Percentiles rank a stretch among this genome's conserved stretches.
These are phyloP conservation scores for Zelleria hepariella DNA, from an alignment of 2,888 invertebrate species.

Conservation along the genomic window DNA sequence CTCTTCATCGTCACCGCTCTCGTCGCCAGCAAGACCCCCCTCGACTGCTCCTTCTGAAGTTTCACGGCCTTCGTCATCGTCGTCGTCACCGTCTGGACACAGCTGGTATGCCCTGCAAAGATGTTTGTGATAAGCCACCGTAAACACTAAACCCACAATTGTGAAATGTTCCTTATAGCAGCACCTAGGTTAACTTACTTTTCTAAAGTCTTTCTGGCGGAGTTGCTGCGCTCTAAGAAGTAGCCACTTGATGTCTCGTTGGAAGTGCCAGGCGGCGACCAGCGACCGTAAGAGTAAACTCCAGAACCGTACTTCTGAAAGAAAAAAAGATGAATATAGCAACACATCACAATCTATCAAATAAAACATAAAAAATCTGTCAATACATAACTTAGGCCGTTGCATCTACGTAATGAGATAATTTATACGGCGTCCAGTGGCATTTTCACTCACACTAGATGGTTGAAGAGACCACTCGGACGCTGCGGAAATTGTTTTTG, in stretches of 20 bases:
- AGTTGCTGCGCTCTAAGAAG: constrained; percentile 93
- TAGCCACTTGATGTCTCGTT: constrained; percentile 96
- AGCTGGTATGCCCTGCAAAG: constrained; percentile 54
- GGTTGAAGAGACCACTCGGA: too few relatives aligned
- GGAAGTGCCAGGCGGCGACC: constrained; percentile 95
- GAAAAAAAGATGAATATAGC: not conserved
- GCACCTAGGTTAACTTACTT: too few relatives aligned
- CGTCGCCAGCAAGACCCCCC: constrained; percentile 19
- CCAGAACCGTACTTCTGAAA: constrained; percentile 70
- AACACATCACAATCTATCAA: too few relatives aligned
- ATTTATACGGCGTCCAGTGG: too few relatives aligned
- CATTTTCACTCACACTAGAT: too few relatives aligned
- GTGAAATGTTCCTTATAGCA: too few relatives aligned
- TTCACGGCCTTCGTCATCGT: constrained; percentile 52
- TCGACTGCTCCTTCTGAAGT: constrained; percentile 31
- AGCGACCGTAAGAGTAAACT: constrained; percentile 88
- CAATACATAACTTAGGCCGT: too few relatives aligned
- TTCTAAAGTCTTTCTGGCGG: constrained; percentile 88
- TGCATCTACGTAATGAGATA: too few relatives aligned
- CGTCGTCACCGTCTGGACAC: constrained; percentile 64
- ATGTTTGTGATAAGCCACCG: not conserved
- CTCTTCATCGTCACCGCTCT: constrained; percentile 12
- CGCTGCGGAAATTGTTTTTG: too few relatives aligned
- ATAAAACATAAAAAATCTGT: too few relatives aligned
- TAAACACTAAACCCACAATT: not conserved